Percentiles rank a stretch among this genome's conserved stretches.
These are phyloP conservation scores for Oenanthe melanoleuca DNA, from an alignment of 2,113 vertebrate species.

Conservation along the genomic window DNA sequence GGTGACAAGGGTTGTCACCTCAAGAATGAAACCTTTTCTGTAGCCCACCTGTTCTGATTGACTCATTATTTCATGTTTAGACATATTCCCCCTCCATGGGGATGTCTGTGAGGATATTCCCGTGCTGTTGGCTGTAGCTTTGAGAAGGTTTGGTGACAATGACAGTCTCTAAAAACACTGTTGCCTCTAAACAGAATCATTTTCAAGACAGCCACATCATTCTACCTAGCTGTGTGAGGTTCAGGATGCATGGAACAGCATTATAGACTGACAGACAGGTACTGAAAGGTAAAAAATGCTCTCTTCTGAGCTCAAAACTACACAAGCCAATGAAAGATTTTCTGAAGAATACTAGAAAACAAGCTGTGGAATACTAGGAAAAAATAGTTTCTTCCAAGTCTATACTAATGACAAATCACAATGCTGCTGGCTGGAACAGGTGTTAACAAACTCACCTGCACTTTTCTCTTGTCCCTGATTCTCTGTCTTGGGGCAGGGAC, in stretches of 20 bases:
- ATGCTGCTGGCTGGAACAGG: not conserved
- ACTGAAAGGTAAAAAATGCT: not conserved
- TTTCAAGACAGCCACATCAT: not conserved
- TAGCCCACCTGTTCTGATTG: not conserved
- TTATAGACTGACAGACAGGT: not conserved
- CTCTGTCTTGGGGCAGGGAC: not conserved
- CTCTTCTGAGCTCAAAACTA: not conserved
- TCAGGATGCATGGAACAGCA: not conserved
- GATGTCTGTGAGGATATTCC: not conserved
- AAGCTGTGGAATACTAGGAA: not conserved
- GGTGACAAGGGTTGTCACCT: not conserved
- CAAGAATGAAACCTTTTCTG: not conserved
- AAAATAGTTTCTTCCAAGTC: not conserved
- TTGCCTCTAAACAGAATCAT: not conserved
- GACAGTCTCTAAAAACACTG: not conserved
- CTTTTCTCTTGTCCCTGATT: not conserved
- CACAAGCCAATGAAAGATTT: not conserved
- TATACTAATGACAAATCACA: not conserved
- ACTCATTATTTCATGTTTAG: not conserved
- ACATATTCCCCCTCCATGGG: not conserved
- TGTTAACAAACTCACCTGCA: not conserved
- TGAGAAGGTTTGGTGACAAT: not conserved
- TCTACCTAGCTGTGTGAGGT: not conserved
- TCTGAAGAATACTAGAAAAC: not conserved
- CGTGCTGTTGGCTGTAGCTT: not conserved